phyloP scores from a whole-genome alignment of 2,113 vertebrate species.

The Callospermophilus lateralis region DNA sequence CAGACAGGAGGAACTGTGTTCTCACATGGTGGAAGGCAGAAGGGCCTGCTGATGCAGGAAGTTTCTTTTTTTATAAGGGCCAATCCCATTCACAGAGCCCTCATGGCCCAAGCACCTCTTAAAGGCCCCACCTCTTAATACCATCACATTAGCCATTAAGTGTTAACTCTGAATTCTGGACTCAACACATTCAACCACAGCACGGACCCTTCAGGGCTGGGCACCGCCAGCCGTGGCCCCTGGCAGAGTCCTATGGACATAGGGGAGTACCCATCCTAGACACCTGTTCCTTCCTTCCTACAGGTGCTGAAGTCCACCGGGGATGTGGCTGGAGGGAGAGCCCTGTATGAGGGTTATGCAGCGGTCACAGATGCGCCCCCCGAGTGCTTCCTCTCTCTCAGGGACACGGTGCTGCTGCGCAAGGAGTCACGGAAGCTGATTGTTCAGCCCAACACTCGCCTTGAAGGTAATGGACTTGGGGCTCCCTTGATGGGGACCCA shows the following conservation, averaged over 20 bases:
- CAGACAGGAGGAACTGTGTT: background rate
- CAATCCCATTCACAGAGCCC: background rate
- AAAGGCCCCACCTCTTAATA: too few relatives aligned
- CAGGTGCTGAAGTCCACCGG: constrained; percentile 95
- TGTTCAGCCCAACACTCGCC: constrained; percentile 94
- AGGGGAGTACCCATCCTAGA: background rate
- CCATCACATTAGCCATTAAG: background rate
- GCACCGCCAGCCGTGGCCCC: accelerated
- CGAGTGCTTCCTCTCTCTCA: constrained; percentile 91
- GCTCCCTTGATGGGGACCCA: too few relatives aligned
- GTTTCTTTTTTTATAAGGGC: background rate
- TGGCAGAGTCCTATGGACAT: background rate
- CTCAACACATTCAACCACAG: background rate
- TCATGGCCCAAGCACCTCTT: too few relatives aligned
- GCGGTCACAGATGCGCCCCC: constrained; percentile 86
- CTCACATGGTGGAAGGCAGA: background rate
- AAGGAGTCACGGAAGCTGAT: constrained; percentile 95
- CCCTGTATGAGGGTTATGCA: constrained; percentile 92
- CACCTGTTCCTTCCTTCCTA: background rate
- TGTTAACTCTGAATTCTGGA: background rate
- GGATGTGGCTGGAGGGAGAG: constrained; percentile 91
- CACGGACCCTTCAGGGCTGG: background rate
- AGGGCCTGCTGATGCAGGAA: too few relatives aligned
- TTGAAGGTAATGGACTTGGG: constrained; percentile 86
- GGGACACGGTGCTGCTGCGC: constrained; percentile 92